Conservation (phyloP, 2,888 invertebrate species). For the Laspeyria flexula region DNA sequence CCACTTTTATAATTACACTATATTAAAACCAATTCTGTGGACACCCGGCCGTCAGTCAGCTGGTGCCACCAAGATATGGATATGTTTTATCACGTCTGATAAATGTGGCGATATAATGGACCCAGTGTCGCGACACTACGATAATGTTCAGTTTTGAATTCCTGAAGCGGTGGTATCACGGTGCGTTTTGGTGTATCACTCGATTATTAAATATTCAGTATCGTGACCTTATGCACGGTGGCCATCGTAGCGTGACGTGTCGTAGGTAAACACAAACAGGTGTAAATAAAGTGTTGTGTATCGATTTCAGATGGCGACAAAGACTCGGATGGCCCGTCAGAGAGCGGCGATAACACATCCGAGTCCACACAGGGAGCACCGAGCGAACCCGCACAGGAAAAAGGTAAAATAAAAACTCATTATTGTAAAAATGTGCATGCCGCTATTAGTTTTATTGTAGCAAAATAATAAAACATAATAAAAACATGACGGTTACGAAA, state of each 20-base stretch:
- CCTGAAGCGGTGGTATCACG: constrained; percentile 80
- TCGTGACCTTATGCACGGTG: constrained; percentile 17
- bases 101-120: constrained; percentile 69
- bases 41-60: constrained; percentile 23
- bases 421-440: constrained; percentile 9
- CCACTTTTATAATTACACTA: constrained; percentile 54
- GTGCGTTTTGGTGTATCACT: constrained; percentile 59
- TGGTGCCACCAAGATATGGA: constrained; percentile 57
- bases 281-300: constrained; percentile 46
- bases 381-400: constrained; percentile 81
- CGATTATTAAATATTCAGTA: constrained; percentile 14
- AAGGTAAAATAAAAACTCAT: constrained; percentile 63
- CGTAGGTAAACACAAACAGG: constrained; percentile 47
- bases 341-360: constrained; percentile 83
- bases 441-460: not conserved
- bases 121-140: constrained; percentile 56
- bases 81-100: constrained; percentile 69
- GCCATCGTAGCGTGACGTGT: constrained; percentile 37
- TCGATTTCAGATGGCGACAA: constrained; percentile 79
- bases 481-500: constrained; percentile 23
- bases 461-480: not conserved
- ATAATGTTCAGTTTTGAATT: constrained; percentile 83
- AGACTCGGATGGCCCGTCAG: constrained; percentile 83
- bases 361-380: constrained; percentile 78
- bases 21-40: constrained; percentile 48